Evolutionary conservation across 2,888 invertebrate genomes (phyloP), one percentile per base, ranked within the genome.

Genomic region (Heteromurus nitidus): DNA sequence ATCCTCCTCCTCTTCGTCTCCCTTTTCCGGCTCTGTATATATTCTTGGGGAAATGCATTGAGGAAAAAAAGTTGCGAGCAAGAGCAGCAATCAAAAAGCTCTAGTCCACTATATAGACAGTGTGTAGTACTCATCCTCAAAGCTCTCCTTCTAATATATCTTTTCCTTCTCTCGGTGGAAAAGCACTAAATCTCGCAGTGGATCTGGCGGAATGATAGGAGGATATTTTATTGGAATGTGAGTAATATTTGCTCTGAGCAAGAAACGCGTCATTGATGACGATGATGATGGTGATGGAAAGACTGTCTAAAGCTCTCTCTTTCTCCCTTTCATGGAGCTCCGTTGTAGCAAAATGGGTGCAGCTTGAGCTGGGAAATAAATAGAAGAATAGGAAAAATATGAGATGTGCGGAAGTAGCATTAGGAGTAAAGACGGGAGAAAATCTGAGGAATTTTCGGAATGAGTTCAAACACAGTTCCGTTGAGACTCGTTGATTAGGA

Each of bases 161-260:
- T 36, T 36, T 47, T 5, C 47, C n/a, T 16, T 18, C 13, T 18
- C 30, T 60, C 18, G 42, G 30, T 22, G 53, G n/a, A 22, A 58
- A 20, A 3, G 55, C 55, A 60, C n/a, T 60, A 60, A 53, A 74
- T 74, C 73, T 31, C 28, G n/a, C 16, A 22, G 28, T 20, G 73
- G 62, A 44, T 72, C 47, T 47, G 20, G 7, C 1, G 62, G 36
- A 42, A 64, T 36, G 69, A 60, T 58, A 60, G 58, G 26, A 73
- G 50, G 36, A 73, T 73, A 74, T 64, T 74, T 64, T 74, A 64
- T 74, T 74, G 73, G 64, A 74, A 74, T 64, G 64, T 36, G 64
- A 64, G 73, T 64, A 64, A 60, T 72, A 72, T 72, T 62, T 72
- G 60, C 24, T 72, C 24, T 18, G 28, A 13, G 47, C n/a, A 64